Evolutionary conservation across 2,888 invertebrate genomes (phyloP).

Genomic region (Pyralis farinalis): DNA sequence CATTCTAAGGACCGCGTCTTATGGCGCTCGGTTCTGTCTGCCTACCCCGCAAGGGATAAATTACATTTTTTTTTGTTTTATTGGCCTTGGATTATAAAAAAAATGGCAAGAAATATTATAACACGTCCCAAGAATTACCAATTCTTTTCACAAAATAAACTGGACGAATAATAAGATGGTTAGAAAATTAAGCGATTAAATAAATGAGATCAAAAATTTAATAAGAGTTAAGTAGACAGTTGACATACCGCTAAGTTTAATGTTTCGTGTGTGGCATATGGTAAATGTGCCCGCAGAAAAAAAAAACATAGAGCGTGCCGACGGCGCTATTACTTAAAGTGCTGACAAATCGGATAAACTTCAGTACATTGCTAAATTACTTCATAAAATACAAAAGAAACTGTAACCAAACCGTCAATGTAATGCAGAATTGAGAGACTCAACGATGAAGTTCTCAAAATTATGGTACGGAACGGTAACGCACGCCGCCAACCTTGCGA

Average conservation of each 20-base stretch:
- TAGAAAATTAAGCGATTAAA: neutral
- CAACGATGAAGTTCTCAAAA: neutral
- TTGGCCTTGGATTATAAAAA: no score
- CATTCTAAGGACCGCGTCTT: no score
- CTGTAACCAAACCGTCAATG: conserved; percentile 15
- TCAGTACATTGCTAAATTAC: conserved; percentile 14
- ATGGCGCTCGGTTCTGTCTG: no score
- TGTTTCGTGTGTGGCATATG: conserved; percentile 42
- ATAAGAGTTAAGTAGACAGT: neutral
- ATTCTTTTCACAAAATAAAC: no score
- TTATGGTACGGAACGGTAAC: conserved; percentile 21
- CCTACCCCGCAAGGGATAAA: no score
- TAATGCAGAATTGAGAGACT: neutral
- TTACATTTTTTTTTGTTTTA: no score
- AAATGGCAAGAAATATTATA: no score
- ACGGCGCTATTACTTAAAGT: conserved; percentile 12
- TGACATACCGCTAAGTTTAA: conserved; percentile 21
- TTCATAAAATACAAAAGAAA: neutral
- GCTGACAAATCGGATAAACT: conserved; percentile 12
- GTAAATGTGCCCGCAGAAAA: conserved; percentile 29
- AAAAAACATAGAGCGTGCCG: no score
- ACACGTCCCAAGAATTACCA: no score
- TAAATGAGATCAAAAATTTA: neutral
- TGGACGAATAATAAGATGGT: no score
- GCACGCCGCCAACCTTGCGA: conserved; percentile 47